These are phyloP conservation scores for Petrocephalus microphthalmus DNA, from an alignment of 2,113 vertebrate species.

Conservation along the genomic window DNA sequence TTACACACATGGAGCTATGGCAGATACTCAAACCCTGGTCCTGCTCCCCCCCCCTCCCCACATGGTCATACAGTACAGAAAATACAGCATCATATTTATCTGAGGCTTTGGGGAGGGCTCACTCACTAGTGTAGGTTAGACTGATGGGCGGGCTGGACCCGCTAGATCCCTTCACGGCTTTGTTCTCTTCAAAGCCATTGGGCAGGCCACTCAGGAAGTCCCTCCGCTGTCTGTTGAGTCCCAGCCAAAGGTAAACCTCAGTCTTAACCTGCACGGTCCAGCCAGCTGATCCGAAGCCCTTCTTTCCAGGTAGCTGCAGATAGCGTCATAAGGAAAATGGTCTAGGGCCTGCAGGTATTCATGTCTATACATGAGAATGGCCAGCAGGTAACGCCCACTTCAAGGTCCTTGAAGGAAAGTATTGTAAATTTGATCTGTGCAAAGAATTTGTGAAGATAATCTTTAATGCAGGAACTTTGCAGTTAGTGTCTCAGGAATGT, in stretches of 20 bases:
- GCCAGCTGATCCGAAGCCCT: constrained; percentile 84
- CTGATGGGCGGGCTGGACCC: constrained; percentile 78
- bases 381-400: background rate
- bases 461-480: background rate
- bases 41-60: too few relatives aligned
- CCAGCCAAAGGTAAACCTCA: constrained; percentile 93
- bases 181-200: constrained; percentile 92
- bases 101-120: background rate
- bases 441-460: background rate
- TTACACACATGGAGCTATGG: background rate
- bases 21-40: background rate
- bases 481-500: background rate
- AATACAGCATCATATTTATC: background rate
- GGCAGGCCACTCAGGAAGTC: constrained; percentile 87
- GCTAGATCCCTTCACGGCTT: constrained; percentile 66
- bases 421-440: background rate
- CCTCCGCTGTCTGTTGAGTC: constrained; percentile 82
- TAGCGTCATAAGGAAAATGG: background rate
- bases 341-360: background rate
- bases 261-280: constrained; percentile 96
- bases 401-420: background rate
- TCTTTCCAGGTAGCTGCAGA: constrained; percentile 83
- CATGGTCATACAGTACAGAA: background rate
- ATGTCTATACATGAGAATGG: background rate
- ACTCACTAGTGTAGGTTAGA: constrained; percentile 91